Percentiles rank a stretch among this genome's conserved stretches.
Evolutionary conservation across 1,140 invertebrate genomes (phyloP).

Genomic region (Pissodes strobi): DNA sequence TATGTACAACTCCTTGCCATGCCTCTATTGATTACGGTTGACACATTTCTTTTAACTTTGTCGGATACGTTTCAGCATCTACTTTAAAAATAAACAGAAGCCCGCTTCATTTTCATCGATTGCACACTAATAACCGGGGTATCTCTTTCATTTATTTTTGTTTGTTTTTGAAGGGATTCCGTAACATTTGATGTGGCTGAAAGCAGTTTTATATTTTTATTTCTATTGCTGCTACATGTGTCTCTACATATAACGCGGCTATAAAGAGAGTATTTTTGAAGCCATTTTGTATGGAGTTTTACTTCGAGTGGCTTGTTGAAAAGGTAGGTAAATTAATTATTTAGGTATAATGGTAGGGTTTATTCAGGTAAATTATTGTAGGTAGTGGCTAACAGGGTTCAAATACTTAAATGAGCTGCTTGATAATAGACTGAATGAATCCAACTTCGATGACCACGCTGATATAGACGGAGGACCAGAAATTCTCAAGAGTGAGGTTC

Average conservation of each 20-base stretch:
- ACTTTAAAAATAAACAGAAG: conserved; percentile 23
- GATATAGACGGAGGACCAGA: too few species aligned
- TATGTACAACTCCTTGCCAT: conserved; percentile 15
- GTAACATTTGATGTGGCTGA: conserved; percentile 13
- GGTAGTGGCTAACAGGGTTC: too few species aligned
- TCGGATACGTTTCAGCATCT: conserved; percentile 12
- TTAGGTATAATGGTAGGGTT: too few species aligned
- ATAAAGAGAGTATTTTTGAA: conserved; percentile 18
- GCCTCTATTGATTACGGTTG: conserved; percentile 23
- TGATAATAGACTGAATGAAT: too few species aligned
- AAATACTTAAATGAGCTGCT: too few species aligned
- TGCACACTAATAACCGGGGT: not conserved
- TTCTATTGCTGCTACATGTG: conserved; percentile 17
- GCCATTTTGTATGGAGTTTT: conserved; percentile 15
- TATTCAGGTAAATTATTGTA: too few species aligned
- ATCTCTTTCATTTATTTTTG: not conserved
- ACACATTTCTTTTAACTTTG: conserved; percentile 21
- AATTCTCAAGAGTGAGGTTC: too few species aligned
- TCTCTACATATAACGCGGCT: conserved; percentile 9
- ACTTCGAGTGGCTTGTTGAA: conserved; percentile 4
- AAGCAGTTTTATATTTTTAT: conserved; percentile 17
- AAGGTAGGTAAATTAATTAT: too few species aligned
- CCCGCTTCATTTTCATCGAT: conserved; percentile 3
- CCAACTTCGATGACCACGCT: too few species aligned
- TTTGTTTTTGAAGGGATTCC: not conserved